phyloP scores from a whole-genome alignment of 2,113 vertebrate genomes.

The Campylomormyrus numenius region DNA sequence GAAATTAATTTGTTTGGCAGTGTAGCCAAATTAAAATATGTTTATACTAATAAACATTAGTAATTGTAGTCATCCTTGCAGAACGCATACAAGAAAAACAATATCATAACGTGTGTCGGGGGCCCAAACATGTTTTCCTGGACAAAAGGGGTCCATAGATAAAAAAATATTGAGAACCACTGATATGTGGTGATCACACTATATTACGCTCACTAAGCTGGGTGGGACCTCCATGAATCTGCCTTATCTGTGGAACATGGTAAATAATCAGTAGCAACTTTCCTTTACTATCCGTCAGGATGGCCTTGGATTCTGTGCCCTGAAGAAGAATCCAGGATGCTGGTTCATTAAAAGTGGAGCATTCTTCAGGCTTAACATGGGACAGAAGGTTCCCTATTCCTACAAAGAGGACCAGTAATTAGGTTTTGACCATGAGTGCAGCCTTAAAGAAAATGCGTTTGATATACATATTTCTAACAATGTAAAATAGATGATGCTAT shows the following conservation, averaged over 20 bases:
- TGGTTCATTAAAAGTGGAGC: not conserved
- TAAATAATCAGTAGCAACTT: not conserved
- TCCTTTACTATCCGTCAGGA: not conserved
- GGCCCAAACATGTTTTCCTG: not conserved
- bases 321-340: not conserved
- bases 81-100: not conserved
- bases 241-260: not conserved
- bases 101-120: not conserved
- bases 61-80: not conserved
- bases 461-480: not conserved
- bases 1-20: not conserved
- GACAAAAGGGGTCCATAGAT: not conserved
- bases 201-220: not conserved
- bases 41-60: not conserved
- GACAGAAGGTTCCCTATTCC: not conserved
- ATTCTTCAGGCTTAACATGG: not conserved
- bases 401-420: conserved; percentile 6
- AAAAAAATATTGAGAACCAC: not conserved
- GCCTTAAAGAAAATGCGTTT: not conserved
- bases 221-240: not conserved
- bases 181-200: not conserved
- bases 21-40: not conserved
- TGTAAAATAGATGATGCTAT: not conserved
- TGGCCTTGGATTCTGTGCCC: not conserved
- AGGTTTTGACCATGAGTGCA: not conserved